Evolutionary conservation across 2,888 invertebrate genomes (phyloP), one percentile per base, ranked within the genome.

Genomic region (Eupithecia pulchellata): DNA sequence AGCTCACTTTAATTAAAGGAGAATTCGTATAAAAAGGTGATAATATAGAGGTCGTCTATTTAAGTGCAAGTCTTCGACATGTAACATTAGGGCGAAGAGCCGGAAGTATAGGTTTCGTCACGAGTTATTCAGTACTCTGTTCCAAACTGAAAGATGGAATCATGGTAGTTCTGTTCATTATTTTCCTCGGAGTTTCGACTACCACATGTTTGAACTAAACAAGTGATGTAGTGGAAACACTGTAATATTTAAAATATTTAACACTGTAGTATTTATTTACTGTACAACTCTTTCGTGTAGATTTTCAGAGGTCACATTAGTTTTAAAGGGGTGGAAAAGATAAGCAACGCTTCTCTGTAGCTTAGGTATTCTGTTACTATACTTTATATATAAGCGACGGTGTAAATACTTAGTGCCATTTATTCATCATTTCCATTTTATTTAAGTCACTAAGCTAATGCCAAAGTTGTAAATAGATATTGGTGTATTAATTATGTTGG

Each of bases 381-480:
- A 64, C 29, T 62, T 42, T 47, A 30, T 42, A 61, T 42, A 3
- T 66, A 34, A 34, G 20, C 17, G 73, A 72, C 74, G 82, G 83
- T 89, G 86, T 89, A 88, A 86, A 87, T 88, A 86, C 78, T 80
- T 86, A 89, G 90, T 90, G 90, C 90, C 90, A 90, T 90, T 87
- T 83, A 82, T 80, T 84, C 83, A 84, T 81, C 82, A 82, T 82
- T 61, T 34, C 39, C 47, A 69, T 78, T 79, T 77, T 79, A 78
- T 81, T 79, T 84, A 84, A 78, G 81, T 77, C 64, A 75, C 69
- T 87, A 88, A 91, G 91, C 88, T 86, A 89, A 92, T 89, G 92
- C 94, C 93, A 93, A 93, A 93, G 93, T 90, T 93, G 91, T 93
- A 91, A 84, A 87, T 89, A 88, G 81, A 78, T 68, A 74, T 76